Evolutionary conservation across 2,797 vertebrate species (phyloP).

Genomic region (Pseudotriccus pelzelni): DNA sequence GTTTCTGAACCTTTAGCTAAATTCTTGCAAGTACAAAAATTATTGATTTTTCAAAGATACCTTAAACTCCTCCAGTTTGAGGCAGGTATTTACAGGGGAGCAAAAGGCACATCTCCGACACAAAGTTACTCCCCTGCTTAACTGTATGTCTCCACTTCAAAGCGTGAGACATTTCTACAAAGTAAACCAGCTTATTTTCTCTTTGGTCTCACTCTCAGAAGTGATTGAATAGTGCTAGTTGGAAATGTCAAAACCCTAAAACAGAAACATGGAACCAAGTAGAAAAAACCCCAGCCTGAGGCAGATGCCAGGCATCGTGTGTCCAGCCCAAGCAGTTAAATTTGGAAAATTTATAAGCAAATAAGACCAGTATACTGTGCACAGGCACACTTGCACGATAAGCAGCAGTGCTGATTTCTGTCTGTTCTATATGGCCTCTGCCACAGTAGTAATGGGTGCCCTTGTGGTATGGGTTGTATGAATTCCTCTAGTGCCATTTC

Average conservation of each 20-base stretch:
- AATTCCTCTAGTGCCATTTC: background rate
- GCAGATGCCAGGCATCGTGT: background rate
- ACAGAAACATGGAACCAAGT: background rate
- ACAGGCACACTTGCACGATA: background rate
- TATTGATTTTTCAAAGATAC: background rate
- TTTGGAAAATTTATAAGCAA: background rate
- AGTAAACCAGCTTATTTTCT: background rate
- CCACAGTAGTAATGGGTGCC: rapidly evolving
- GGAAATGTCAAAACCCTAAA: constrained; percentile 42
- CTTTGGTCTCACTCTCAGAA: background rate
- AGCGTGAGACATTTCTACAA: background rate
- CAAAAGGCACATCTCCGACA: background rate
- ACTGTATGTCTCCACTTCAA: background rate
- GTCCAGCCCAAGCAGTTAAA: background rate
- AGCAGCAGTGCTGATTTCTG: background rate
- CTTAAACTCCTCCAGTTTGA: background rate
- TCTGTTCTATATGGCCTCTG: background rate
- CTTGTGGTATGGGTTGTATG: background rate
- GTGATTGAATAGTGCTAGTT: background rate
- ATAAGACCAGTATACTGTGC: background rate
- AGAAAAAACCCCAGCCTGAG: background rate
- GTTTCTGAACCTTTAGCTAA: background rate
- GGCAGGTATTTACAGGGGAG: background rate
- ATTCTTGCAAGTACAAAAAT: background rate
- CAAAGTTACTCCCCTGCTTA: background rate